Conservation (phyloP, 2,113 vertebrate species). For the Chinchilla lanigera region DNA sequence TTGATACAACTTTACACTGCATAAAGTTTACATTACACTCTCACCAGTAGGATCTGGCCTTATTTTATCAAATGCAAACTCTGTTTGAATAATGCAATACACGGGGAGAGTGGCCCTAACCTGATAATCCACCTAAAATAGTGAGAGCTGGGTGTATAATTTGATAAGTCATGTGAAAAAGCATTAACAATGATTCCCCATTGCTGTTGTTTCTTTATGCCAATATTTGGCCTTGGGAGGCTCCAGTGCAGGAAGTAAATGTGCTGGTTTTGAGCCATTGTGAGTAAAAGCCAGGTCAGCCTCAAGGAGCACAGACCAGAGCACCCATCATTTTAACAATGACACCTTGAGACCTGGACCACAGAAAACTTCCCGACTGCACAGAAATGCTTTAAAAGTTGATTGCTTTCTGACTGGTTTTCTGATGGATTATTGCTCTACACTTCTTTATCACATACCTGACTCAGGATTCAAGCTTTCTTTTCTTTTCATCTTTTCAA, state of each 20-base stretch:
- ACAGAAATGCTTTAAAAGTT: constrained; percentile 41
- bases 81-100: not conserved
- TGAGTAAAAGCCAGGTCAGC: not conserved
- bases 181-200: not conserved
- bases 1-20: not conserved
- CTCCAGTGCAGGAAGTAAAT: not conserved
- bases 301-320: not conserved
- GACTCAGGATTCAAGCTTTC: constrained; percentile 42
- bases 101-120: not conserved
- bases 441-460: constrained; percentile 42
- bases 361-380: not conserved
- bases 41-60: not conserved
- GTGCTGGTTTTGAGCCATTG: not conserved
- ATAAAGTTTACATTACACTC: not conserved
- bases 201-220: not conserved
- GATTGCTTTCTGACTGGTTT: constrained; percentile 49
- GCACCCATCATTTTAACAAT: not conserved
- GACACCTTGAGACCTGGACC: not conserved
- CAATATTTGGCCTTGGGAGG: not conserved
- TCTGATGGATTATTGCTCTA: constrained; percentile 51
- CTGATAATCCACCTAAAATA: not conserved
- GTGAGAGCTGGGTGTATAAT: not conserved
- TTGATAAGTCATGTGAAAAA: not conserved
- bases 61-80: not conserved
- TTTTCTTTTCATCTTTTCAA: constrained; percentile 21